phyloP scores from a whole-genome alignment of 2,888 invertebrate genomes.

The Oligia latruncula region DNA sequence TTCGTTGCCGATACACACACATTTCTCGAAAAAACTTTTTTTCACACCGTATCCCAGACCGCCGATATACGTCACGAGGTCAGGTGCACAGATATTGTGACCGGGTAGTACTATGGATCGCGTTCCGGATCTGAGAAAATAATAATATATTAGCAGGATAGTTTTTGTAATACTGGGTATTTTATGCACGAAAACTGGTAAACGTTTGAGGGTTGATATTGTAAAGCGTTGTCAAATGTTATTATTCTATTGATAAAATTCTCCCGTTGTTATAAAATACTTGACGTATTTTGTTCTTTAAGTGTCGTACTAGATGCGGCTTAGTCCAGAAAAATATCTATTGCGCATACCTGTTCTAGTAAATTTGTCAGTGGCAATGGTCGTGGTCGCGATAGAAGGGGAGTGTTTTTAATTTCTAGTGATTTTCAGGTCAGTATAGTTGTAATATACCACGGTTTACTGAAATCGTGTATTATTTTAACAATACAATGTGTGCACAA shows the following conservation, averaged over 20 bases:
- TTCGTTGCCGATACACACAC: too few relatives aligned
- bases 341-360: background rate
- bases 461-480: slow-evolving; percentile 60
- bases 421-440: slow-evolving; percentile 68
- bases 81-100: too few relatives aligned
- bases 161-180: too few relatives aligned
- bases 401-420: slow-evolving; percentile 73
- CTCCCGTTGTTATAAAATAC: background rate
- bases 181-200: too few relatives aligned
- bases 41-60: too few relatives aligned
- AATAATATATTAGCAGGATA: too few relatives aligned
- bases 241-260: background rate
- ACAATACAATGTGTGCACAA: slow-evolving; percentile 56
- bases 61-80: too few relatives aligned
- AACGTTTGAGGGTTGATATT: background rate
- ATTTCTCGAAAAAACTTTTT: too few relatives aligned
- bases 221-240: background rate
- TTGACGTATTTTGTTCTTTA: background rate
- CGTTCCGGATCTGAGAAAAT: too few relatives aligned
- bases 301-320: background rate
- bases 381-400: slow-evolving; percentile 65
- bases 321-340: background rate
- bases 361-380: slow-evolving; percentile 53
- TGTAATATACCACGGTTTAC: slow-evolving; percentile 54
- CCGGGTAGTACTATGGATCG: too few relatives aligned